phyloP scores from a whole-genome alignment of 2,113 vertebrate genomes.

The Psammodynastes pulverulentus region DNA sequence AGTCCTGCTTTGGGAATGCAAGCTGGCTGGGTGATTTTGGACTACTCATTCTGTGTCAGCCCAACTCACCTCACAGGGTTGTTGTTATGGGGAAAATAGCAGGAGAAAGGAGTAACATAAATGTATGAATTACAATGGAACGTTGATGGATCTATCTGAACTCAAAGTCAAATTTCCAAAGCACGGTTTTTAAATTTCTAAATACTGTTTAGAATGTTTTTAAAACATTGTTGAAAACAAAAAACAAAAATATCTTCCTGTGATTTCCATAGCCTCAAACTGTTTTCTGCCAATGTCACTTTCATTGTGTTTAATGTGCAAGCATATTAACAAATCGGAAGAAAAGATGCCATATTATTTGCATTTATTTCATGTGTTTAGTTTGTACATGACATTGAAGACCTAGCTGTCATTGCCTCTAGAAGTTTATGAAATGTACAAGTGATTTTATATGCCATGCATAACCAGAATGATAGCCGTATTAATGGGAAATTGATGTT shows the following conservation, averaged over 20 bases:
- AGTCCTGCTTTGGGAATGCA: neutral
- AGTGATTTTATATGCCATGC: constrained; percentile 25
- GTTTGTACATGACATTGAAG: constrained; percentile 29
- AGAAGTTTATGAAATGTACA: constrained; percentile 44
- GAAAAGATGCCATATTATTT: constrained; percentile 29
- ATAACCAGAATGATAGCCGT: constrained; percentile 45
- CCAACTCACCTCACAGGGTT: neutral
- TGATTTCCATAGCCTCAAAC: constrained; percentile 5
- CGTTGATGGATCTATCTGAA: constrained; percentile 27
- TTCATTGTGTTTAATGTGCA: constrained; percentile 29
- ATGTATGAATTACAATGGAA: neutral
- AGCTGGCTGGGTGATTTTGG: neutral
- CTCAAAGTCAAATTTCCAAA: constrained; percentile 25
- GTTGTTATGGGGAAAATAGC: neutral
- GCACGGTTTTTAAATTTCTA: neutral
- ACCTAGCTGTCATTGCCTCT: constrained; percentile 45
- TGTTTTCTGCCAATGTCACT: constrained; percentile 5
- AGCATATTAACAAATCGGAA: constrained; percentile 27
- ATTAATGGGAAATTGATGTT: constrained; percentile 34
- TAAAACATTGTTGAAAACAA: constrained; percentile 5
- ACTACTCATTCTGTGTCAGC: neutral
- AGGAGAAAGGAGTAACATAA: neutral
- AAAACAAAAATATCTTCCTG: neutral
- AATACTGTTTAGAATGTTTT: neutral
- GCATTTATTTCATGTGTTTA: constrained; percentile 37